Evolutionary conservation across 2,888 invertebrate genomes (phyloP), one percentile per base, ranked within the genome.

Genomic region (Apamea crenata): DNA sequence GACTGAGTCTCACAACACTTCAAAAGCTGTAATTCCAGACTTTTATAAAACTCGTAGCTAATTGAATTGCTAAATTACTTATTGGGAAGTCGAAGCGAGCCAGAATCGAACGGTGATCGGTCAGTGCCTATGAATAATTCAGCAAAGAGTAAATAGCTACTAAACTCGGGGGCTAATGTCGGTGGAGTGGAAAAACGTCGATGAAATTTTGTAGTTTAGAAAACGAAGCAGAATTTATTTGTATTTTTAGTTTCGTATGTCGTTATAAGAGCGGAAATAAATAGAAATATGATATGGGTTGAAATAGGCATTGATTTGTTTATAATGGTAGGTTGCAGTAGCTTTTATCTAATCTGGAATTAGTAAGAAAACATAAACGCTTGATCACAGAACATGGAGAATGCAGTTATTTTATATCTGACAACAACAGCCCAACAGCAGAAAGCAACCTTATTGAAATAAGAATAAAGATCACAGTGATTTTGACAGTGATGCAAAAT

Each of bases 61-160:
- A 94, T 93, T 93, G 94, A 94, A 93, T 94, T 93, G 93, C 93
- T 92, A 93, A 94, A 92, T 91, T 89, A 89, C 89, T 78, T 90
- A 88, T 90, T 91, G 87, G 84, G 78, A 90, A 90, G 90, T 89
- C 89, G 79, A 72, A 87, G 83, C 81, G 83, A 77, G 81, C 81
- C 67, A 66, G 77, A 89, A 91, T 88, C 88, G 88, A 86, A 88
- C 82, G 84, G 84, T 89, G 90, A 93, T 92, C 92, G 91, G 93
- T 93, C 91, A 93, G 90, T 81, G 81, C 76, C 77, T 44, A 92
- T 94, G 91, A 92, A 93, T 94, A 89, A 94, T 94, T 93, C 92
- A 93, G 78, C 36, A 73, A 81, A 72, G 71, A 80, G 81, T 90
- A 90, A 89, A 88, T 84, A 87, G 80, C 80, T 80, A 36, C 74